Percentiles rank a stretch among this genome's conserved stretches.
Evolutionary conservation across 1,140 invertebrate genomes (phyloP).

Genomic region (Trichomalopsis sarcophagae): DNA sequence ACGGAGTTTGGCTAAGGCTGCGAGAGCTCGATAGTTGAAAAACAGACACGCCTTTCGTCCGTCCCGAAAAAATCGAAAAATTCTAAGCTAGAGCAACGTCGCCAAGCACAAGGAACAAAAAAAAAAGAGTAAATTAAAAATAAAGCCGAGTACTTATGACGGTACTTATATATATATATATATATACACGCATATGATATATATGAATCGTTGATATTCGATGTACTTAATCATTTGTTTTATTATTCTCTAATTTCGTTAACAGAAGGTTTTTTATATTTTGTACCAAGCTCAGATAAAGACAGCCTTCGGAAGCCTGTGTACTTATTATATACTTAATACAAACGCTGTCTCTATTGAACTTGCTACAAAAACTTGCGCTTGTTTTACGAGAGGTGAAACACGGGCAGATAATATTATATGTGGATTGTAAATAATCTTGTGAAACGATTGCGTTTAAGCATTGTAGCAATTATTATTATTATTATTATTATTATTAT

Average conservation of each 20-base stretch:
- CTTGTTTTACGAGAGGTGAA: conserved; percentile 27
- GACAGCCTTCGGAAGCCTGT: conserved; percentile 25
- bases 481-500: conserved; percentile 40
- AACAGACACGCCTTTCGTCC: conserved; percentile 56
- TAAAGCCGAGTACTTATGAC: conserved; percentile 51
- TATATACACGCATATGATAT: conserved; percentile 24
- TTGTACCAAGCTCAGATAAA: conserved; percentile 28
- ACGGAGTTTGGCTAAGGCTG: conserved; percentile 35
- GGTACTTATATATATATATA: conserved; percentile 49
- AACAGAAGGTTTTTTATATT: conserved; percentile 34
- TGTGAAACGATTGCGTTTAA: conserved; percentile 44
- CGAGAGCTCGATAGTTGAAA: not conserved
- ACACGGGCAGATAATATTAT: conserved; percentile 4
- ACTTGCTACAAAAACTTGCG: conserved; percentile 23
- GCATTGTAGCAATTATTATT: conserved; percentile 42
- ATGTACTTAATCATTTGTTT: conserved; percentile 60
- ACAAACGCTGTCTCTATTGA: conserved; percentile 19
- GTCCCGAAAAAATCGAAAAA: conserved; percentile 62
- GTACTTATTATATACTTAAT: conserved; percentile 8
- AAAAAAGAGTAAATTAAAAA: conserved; percentile 33
- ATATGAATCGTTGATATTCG: conserved; percentile 51
- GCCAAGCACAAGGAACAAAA: conserved; percentile 45
- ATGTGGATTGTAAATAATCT: conserved; percentile 46
- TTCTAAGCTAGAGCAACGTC: conserved; percentile 40
- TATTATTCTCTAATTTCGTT: conserved; percentile 49